Evolutionary conservation across 1,140 invertebrate genomes (phyloP).

Genomic region (Drosophila albomicans): DNA sequence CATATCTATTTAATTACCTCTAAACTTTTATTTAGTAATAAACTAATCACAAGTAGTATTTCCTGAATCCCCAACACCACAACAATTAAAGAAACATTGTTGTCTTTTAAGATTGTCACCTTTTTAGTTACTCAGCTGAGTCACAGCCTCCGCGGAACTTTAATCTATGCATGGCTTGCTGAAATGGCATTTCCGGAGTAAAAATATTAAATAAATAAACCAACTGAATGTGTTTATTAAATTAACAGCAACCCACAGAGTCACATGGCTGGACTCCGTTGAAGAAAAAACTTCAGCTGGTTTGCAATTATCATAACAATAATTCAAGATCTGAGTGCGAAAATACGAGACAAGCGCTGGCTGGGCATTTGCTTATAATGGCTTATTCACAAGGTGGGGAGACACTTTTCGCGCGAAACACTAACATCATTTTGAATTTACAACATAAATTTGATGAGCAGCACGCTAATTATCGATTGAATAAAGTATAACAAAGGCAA

Average conservation of each 20-base stretch:
- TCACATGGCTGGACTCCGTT: slow-evolving; percentile 28
- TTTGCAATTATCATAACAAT: slow-evolving; percentile 79
- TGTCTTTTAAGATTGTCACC: background rate
- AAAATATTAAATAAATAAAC: slow-evolving; percentile 70
- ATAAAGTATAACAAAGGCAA: slow-evolving; percentile 61
- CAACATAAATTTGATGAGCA: slow-evolving; percentile 69
- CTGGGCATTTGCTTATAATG: slow-evolving; percentile 10
- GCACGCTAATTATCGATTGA: slow-evolving; percentile 76
- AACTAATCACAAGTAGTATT: no score
- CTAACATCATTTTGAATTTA: slow-evolving; percentile 79
- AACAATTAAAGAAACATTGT: background rate
- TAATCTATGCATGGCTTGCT: background rate
- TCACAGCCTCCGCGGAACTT: background rate
- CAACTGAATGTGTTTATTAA: slow-evolving; percentile 79
- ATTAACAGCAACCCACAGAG: slow-evolving; percentile 67
- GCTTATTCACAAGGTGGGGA: slow-evolving; percentile 50
- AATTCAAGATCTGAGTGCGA: slow-evolving; percentile 67
- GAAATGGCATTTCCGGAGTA: slow-evolving; percentile 59
- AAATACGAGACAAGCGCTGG: slow-evolving; percentile 46
- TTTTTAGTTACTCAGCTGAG: slow-evolving; percentile 10
- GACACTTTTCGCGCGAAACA: slow-evolving; percentile 69
- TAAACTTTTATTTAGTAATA: no score
- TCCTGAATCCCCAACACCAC: no score
- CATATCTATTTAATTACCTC: no score
- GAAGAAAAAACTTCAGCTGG: slow-evolving; percentile 3